These are phyloP conservation scores for Frieseomelitta varia DNA, from an alignment of 1,140 invertebrate species.

Conservation along the genomic window DNA sequence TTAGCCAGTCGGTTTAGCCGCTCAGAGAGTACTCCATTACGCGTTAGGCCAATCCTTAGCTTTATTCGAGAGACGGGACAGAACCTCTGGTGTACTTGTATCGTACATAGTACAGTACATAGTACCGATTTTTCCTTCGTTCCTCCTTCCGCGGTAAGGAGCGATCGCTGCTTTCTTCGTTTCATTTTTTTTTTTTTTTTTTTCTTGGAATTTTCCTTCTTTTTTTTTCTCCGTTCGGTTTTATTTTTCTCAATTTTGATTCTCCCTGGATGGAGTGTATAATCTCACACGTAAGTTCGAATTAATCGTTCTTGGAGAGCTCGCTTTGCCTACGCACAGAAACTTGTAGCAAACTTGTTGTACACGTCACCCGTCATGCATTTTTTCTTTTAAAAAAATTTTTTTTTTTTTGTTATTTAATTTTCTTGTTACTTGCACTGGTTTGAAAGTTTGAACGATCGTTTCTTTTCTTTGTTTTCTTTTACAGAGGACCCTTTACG, in stretches of 20 bases:
- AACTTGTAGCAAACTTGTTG: conserved; percentile 54
- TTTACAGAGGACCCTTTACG: conserved; percentile 25
- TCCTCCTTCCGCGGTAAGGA: background rate
- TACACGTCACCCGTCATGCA: conserved; percentile 55
- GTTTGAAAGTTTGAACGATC: conserved; percentile 55
- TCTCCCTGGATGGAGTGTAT: background rate
- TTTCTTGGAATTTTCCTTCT: background rate
- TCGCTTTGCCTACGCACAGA: conserved; percentile 67
- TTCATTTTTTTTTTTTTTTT: background rate
- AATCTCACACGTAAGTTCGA: background rate
- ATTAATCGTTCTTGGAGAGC: conserved; percentile 43
- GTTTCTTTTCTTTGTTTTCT: conserved; percentile 27
- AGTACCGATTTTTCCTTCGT: background rate
- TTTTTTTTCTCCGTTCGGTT: no score
- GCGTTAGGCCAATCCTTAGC: conserved; percentile 4
- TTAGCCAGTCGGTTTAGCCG: conserved; percentile 34
- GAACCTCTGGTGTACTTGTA: background rate
- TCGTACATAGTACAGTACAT: background rate
- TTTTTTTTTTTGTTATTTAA: no score
- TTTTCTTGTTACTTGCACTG: conserved; percentile 57
- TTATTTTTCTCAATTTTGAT: background rate
- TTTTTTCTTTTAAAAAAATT: background rate
- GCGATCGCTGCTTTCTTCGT: background rate
- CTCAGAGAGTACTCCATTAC: conserved; percentile 53
- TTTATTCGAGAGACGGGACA: background rate